A percentile compares a stretch with the other conserved stretches of the same genome.
phyloP scores from a whole-genome alignment of 1,140 invertebrate genomes.

The Drosophila kohkoa region DNA sequence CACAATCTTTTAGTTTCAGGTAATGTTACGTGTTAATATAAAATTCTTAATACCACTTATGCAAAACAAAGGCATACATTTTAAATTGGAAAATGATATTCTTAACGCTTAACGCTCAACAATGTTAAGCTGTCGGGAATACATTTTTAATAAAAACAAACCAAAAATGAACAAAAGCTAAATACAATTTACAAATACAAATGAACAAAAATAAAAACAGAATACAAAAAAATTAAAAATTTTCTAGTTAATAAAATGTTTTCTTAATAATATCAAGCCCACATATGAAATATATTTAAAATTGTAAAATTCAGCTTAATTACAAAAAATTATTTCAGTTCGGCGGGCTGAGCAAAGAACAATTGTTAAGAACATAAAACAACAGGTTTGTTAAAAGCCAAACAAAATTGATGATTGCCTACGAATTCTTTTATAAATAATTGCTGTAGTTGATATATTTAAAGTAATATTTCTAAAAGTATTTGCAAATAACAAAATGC shows the following conservation, averaged over 20 bases:
- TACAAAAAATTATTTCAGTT: conserved; percentile 21
- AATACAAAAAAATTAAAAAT: conserved; percentile 15
- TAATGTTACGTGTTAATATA: conserved; percentile 6
- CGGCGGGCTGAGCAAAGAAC: conserved; percentile 17
- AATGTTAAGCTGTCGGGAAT: conserved; percentile 37
- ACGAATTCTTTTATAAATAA: conserved; percentile 32
- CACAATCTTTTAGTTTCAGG: conserved; percentile 5
- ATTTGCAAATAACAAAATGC: conserved; percentile 40
- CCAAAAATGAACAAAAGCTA: too few species aligned
- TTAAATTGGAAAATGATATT: conserved; percentile 10
- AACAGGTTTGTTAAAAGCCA: neutral
- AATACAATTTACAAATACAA: too few species aligned
- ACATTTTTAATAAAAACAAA: conserved; percentile 49
- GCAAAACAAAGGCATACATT: neutral
- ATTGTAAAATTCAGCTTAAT: conserved; percentile 25
- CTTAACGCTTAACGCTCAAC: neutral
- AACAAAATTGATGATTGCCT: conserved; percentile 34
- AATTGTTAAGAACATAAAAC: conserved; percentile 30
- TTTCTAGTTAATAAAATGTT: conserved; percentile 55
- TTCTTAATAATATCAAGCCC: conserved; percentile 46
- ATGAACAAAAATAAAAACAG: neutral
- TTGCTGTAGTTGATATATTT: conserved; percentile 57
- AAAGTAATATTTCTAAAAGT: conserved; percentile 46
- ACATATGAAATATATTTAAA: conserved; percentile 28
- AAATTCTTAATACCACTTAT: neutral